These are phyloP conservation scores for Aricia agestis DNA, from an alignment of 1,140 invertebrate species.

Conservation along the genomic window DNA sequence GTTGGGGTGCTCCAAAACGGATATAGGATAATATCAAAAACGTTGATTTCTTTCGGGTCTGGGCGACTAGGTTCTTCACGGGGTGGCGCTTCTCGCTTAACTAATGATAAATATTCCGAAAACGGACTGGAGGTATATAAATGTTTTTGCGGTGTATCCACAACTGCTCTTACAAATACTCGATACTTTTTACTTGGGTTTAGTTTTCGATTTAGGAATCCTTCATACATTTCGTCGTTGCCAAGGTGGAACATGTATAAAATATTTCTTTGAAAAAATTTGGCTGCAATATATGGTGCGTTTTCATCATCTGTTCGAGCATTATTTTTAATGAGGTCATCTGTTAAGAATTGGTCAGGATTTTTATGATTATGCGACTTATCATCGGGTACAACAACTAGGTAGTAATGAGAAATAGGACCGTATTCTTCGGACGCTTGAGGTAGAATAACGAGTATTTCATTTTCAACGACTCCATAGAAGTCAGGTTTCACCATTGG, in stretches of 20 bases:
- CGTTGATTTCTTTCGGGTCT: constrained; percentile 85
- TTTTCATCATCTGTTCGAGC: constrained; percentile 82
- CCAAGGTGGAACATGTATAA: constrained; percentile 94
- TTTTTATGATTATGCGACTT: constrained; percentile 84
- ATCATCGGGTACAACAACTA: constrained; percentile 96
- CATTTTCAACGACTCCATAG: constrained; percentile 91
- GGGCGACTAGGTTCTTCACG: constrained; percentile 91
- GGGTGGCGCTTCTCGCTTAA: constrained; percentile 91
- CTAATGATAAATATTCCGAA: constrained; percentile 90
- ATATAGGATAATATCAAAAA: too few relatives aligned
- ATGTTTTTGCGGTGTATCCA: constrained; percentile 95
- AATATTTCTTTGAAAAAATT: constrained; percentile 93
- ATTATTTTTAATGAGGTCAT: constrained; percentile 85
- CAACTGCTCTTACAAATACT: constrained; percentile 96
- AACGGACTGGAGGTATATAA: constrained; percentile 96
- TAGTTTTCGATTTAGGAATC: constrained; percentile 91
- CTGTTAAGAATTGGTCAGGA: constrained; percentile 92
- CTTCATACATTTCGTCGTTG: constrained; percentile 91
- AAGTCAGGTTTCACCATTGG: constrained; percentile 97
- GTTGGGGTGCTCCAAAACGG: too few relatives aligned
- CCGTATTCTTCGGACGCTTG: constrained; percentile 99
- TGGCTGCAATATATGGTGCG: constrained; percentile 93
- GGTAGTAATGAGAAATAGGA: constrained; percentile 97
- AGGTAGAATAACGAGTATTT: constrained; percentile 93
- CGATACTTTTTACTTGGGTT: constrained; percentile 89